Evolutionary conservation across 2,113 vertebrate species (phyloP).

Genomic region (Catharus bicknelli): DNA sequence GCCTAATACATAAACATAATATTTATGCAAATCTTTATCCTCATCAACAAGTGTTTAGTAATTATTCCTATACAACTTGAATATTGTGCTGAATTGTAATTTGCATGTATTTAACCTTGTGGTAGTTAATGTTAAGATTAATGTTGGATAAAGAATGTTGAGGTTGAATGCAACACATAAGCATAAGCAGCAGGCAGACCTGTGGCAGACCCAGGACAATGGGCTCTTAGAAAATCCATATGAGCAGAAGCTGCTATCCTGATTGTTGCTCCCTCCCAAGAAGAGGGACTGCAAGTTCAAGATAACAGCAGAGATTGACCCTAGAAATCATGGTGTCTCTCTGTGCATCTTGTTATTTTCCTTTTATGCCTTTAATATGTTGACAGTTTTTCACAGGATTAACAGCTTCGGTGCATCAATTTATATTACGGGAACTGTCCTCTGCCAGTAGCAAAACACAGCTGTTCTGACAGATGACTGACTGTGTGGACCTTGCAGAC

Average conservation of each 20-base stretch:
- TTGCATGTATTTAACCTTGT: not conserved
- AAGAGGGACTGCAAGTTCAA: not conserved
- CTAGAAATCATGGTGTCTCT: not conserved
- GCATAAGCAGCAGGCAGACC: not conserved
- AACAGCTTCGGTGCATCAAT: not conserved
- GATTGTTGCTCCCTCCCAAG: not conserved
- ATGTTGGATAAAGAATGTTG: not conserved
- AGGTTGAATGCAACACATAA: not conserved
- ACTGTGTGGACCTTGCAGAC: not conserved
- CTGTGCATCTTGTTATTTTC: not conserved
- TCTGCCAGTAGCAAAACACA: not conserved
- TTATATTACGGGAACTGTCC: not conserved
- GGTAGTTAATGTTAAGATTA: not conserved
- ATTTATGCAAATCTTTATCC: not conserved
- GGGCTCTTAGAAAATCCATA: not conserved
- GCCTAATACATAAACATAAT: not conserved
- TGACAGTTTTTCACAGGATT: not conserved
- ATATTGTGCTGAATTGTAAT: not conserved
- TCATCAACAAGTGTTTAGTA: not conserved
- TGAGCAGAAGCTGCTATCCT: not conserved
- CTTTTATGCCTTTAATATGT: not conserved
- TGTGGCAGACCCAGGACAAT: not conserved
- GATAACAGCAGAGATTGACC: not conserved
- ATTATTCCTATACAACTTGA: not conserved
- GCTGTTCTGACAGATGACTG: not conserved